phyloP scores from a whole-genome alignment of 2,797 vertebrate genomes.

The Onychomys leucogaster region DNA sequence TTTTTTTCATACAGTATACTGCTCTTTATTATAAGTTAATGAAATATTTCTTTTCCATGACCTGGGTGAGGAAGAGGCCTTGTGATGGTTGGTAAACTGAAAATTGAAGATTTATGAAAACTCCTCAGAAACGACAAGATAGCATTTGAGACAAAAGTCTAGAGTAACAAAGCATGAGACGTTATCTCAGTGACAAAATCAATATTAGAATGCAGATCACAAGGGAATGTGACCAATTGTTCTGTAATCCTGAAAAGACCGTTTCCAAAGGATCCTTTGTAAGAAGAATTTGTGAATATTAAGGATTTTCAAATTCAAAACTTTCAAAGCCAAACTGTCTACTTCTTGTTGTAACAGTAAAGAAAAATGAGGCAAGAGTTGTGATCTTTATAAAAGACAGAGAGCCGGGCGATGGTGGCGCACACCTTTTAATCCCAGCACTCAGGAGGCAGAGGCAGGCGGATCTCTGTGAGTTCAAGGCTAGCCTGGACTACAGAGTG shows the following conservation, averaged over 20 bases:
- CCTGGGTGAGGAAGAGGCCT: constrained; percentile 81
- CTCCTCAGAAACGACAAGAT: not conserved
- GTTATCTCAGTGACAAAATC: constrained; percentile 48
- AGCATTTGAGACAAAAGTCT: constrained; percentile 42
- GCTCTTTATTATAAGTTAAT: constrained; percentile 99
- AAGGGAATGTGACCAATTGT: not conserved
- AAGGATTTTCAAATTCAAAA: constrained; percentile 38
- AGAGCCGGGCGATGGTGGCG: constrained; percentile 44
- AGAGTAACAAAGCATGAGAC: constrained; percentile 36
- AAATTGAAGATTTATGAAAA: constrained; percentile 28
- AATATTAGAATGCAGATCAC: constrained; percentile 49
- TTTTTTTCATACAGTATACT: constrained; percentile 96
- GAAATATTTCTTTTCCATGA: constrained; percentile 89
- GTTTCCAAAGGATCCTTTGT: not conserved
- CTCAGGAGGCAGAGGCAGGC: too few relatives aligned
- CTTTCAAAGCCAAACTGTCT: not conserved
- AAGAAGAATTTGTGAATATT: constrained; percentile 31
- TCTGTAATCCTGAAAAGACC: not conserved
- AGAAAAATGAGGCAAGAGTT: constrained; percentile 75
- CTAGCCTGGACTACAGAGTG: too few relatives aligned
- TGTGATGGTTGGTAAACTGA: constrained; percentile 15
- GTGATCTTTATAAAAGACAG: constrained; percentile 95
- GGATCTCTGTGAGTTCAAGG: too few relatives aligned
- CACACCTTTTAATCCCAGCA: too few relatives aligned
- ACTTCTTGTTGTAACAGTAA: not conserved